A percentile compares a stretch with the other conserved stretches of the same genome.
Conservation (phyloP, 2,888 invertebrate genomes). For the Ormyrus nitidulus region DNA sequence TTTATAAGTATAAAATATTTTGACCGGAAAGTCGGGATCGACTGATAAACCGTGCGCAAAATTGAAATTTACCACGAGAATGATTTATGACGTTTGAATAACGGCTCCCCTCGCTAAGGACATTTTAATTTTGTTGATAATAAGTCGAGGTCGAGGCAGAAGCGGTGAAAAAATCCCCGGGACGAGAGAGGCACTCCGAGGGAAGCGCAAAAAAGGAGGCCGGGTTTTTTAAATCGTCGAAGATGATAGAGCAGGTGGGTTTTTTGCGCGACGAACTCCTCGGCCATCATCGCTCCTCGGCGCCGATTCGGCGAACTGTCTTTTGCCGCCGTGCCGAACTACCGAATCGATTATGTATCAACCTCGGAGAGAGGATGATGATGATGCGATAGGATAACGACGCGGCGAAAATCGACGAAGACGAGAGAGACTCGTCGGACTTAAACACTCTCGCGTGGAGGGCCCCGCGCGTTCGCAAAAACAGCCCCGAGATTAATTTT, state of each 20-base stretch:
- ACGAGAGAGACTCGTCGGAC: background rate
- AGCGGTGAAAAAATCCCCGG: background rate
- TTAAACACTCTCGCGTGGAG: too few species aligned
- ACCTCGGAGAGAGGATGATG: constrained; percentile 28
- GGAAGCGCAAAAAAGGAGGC: constrained; percentile 35
- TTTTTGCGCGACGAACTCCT: constrained; percentile 27
- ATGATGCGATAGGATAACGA: constrained; percentile 42
- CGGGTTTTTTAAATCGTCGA: constrained; percentile 10
- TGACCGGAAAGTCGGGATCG: too few species aligned
- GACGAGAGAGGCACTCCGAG: background rate
- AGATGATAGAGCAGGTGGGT: constrained; percentile 50
- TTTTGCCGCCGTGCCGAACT: background rate
- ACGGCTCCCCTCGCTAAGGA: background rate
- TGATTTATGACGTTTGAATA: constrained; percentile 1
- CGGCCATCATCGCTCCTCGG: background rate
- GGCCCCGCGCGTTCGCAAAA: background rate
- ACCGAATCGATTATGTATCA: constrained; percentile 24
- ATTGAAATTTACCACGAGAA: background rate
- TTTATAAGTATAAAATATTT: too few species aligned
- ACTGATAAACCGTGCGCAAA: too few species aligned
- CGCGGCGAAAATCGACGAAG: constrained; percentile 13
- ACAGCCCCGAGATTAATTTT: constrained; percentile 27
- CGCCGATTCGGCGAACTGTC: constrained; percentile 7
- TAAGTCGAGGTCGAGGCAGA: background rate
- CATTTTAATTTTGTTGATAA: background rate